These are phyloP conservation scores for Halictus quadricinctus DNA, from an alignment of 2,888 invertebrate species.

Conservation along the genomic window DNA sequence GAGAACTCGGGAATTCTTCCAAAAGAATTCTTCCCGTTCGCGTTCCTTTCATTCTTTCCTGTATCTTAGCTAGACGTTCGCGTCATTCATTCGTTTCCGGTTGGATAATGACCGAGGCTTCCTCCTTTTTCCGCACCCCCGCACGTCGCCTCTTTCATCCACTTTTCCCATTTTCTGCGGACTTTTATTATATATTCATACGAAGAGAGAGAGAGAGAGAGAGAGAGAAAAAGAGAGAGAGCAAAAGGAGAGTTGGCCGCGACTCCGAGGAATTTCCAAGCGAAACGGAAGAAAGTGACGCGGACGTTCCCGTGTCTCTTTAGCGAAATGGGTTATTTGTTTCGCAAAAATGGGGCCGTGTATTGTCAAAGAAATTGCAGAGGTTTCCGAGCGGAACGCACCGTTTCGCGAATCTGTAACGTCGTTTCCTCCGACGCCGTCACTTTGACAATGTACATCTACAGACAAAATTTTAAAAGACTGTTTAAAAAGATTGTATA, in stretches of 20 bases:
- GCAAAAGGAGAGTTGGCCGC: neutral
- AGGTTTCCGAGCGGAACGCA: conserved; percentile 30
- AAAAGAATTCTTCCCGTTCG: conserved; percentile 19
- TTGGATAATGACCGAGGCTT: conserved; percentile 40
- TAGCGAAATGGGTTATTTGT: conserved; percentile 29
- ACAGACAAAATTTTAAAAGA: neutral
- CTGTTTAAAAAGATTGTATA: neutral
- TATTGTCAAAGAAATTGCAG: conserved; percentile 29
- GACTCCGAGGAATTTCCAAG: neutral
- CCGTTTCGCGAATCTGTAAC: conserved; percentile 22
- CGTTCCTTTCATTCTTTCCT: conserved; percentile 36
- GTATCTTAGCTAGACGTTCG: conserved; percentile 32
- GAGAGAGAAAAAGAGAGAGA: neutral
- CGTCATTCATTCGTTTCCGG: conserved; percentile 37
- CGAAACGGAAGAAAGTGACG: neutral
- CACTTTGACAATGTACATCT: neutral
- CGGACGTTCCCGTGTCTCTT: conserved; percentile 26
- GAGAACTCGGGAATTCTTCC: neutral
- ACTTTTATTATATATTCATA: conserved; percentile 14
- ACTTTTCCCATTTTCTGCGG: neutral
- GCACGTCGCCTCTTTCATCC: conserved; percentile 4
- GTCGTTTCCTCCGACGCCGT: neutral
- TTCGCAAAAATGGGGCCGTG: neutral
- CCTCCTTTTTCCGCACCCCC: neutral
- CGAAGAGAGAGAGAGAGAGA: neutral